Evolutionary conservation across 2,888 invertebrate genomes (phyloP), one percentile per base, ranked within the genome.

Genomic region (Halocaridina rubra): DNA sequence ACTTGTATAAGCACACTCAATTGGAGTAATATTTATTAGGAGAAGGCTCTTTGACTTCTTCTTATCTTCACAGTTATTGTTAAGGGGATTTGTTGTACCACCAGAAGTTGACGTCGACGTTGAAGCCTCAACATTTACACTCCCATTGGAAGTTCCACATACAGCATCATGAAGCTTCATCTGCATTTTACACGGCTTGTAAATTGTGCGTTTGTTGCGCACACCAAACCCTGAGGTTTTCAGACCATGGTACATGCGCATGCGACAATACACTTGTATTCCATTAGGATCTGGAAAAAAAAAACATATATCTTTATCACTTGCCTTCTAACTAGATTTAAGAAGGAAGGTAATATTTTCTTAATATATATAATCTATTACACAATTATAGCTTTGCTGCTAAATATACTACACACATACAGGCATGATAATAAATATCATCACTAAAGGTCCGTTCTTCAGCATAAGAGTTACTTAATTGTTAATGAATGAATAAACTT

Each of bases 1-100:
- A 96, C 97, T 93, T 93, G 94, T 94, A 90, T 95, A 97, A 16
- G 95, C 94, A 8, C 96, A 94, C 89, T 92, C 92, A 33, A 96
- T 93, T 0, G 94, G 94, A 2, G 85, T 82, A 27, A 87, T 77
- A 29, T 85, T 85, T 10, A 80, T 82, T n/a, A 87, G 69, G 29
- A 87, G 59, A n/a, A 85, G 59, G n/a, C n/a, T n/a, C n/a, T n/a
- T n/a, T n/a, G n/a, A n/a, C n/a, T n/a, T n/a, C n/a, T n/a, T n/a
- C n/a, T n/a, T n/a, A n/a, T n/a, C n/a, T n/a, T n/a, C n/a, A n/a
- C n/a, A n/a, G n/a, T n/a, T n/a, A n/a, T n/a, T n/a, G n/a, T n/a
- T n/a, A n/a, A 27, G 84, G 77, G 13, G 79, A 84, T n/a, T n/a
- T n/a, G 22, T 80, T 79, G 10, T 77, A 29, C 1, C 10, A 5